These are phyloP conservation scores for Volucella zonaria DNA, from an alignment of 2,888 invertebrate genomes.

Conservation along the genomic window DNA sequence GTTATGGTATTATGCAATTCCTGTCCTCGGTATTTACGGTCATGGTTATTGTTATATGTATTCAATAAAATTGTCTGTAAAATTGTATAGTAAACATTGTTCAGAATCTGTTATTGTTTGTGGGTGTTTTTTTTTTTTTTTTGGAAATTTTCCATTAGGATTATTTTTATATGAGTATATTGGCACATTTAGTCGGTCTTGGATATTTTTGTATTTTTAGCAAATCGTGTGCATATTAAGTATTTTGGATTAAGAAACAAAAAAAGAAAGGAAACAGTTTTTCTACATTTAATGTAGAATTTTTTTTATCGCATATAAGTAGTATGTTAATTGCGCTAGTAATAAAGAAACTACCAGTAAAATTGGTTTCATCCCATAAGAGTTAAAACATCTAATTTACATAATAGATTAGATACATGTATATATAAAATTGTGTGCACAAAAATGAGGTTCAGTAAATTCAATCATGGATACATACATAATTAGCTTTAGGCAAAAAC, in stretches of 20 bases:
- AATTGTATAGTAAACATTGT: slow-evolving; percentile 13
- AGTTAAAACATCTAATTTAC: too few species aligned
- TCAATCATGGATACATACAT: too few species aligned
- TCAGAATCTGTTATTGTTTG: slow-evolving; percentile 11
- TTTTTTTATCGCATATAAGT: not conserved
- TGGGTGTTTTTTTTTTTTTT: slow-evolving; percentile 11
- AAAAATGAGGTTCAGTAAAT: too few species aligned
- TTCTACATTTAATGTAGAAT: not conserved
- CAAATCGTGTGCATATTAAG: not conserved
- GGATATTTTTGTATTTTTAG: slow-evolving; percentile 30
- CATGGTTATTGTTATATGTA: slow-evolving; percentile 48
- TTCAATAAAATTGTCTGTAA: slow-evolving; percentile 3
- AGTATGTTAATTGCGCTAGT: not conserved
- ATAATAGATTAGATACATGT: too few species aligned
- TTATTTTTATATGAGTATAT: slow-evolving; percentile 42
- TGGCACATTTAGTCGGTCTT: slow-evolving; percentile 24
- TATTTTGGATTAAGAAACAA: not conserved
- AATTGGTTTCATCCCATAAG: too few species aligned
- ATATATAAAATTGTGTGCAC: too few species aligned
- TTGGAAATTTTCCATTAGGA: slow-evolving; percentile 54
- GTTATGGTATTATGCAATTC: slow-evolving; percentile 63
- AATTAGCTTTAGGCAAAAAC: too few species aligned
- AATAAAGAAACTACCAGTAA: too few species aligned
- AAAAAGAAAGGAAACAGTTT: not conserved
- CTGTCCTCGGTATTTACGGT: slow-evolving; percentile 48